A percentile compares a stretch with the other conserved stretches of the same genome.
These are phyloP conservation scores for Oreochromis spilurus DNA, from an alignment of 2,113 vertebrate genomes.

Conservation along the genomic window DNA sequence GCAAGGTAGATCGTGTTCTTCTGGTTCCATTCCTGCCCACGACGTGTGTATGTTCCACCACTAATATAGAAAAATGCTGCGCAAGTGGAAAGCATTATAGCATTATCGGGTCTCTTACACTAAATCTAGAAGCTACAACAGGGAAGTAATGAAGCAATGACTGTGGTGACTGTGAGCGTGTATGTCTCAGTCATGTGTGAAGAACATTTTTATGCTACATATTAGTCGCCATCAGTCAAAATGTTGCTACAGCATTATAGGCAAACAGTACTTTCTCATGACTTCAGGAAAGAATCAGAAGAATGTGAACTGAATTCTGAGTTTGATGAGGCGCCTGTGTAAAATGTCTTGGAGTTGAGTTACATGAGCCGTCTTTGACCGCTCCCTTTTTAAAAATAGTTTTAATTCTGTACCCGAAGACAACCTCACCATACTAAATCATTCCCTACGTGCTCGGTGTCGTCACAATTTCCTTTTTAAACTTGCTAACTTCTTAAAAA, in stretches of 20 bases:
- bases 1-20: not conserved
- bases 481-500: not conserved
- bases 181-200: not conserved
- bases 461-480: not conserved
- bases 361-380: not conserved
- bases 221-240: not conserved
- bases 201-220: not conserved
- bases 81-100: not conserved
- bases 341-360: not conserved
- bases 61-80: not conserved
- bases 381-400: not conserved
- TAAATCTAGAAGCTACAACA: not conserved
- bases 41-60: not conserved
- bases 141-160: not conserved
- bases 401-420: not conserved
- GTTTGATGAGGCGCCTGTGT: not conserved
- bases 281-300: not conserved
- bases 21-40: not conserved
- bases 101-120: not conserved
- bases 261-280: not conserved
- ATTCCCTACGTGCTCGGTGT: not conserved
- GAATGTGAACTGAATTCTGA: not conserved
- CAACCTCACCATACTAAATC: not conserved
- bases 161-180: not conserved
- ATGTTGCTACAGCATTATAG: not conserved